A percentile compares a stretch with the other conserved stretches of the same genome.
Evolutionary conservation across 2,797 vertebrate species (phyloP).

Genomic region (Anas georgica): DNA sequence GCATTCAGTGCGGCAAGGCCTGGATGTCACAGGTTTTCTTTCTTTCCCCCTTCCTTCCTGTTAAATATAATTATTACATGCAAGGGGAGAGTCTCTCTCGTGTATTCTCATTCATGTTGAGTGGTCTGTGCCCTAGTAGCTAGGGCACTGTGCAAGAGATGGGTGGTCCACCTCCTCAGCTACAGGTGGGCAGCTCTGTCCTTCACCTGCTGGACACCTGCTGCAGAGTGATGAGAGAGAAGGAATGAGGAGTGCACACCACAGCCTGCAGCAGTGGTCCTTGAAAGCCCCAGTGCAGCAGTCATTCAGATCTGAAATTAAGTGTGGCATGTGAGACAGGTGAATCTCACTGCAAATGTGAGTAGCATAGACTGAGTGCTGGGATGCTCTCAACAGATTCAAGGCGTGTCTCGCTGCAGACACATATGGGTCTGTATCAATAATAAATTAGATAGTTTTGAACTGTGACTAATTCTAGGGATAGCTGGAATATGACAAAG

Average conservation of each 20-base stretch:
- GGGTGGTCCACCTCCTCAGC: not conserved
- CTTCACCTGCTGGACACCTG: not conserved
- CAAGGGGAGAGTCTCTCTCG: not conserved
- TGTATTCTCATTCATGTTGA: rapidly evolving
- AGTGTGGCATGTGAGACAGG: not conserved
- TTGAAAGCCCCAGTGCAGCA: not conserved
- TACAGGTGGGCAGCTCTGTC: not conserved
- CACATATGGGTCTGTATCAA: not conserved
- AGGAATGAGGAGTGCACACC: not conserved
- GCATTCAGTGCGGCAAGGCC: not conserved
- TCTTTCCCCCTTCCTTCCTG: not conserved
- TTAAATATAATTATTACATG: not conserved
- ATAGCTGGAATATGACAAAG: not conserved
- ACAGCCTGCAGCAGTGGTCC: not conserved
- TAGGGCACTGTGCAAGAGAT: not conserved
- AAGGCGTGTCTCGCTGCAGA: not conserved
- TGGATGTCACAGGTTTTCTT: rapidly evolving
- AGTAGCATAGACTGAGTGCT: not conserved
- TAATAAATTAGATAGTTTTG: not conserved
- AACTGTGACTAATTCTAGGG: not conserved
- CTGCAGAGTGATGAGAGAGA: not conserved
- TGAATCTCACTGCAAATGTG: not conserved
- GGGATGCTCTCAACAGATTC: rapidly evolving
- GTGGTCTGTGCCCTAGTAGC: not conserved
- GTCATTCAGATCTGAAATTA: not conserved